These are phyloP conservation scores for Nemurella pictetii DNA, from an alignment of 2,888 invertebrate genomes.

Conservation along the genomic window DNA sequence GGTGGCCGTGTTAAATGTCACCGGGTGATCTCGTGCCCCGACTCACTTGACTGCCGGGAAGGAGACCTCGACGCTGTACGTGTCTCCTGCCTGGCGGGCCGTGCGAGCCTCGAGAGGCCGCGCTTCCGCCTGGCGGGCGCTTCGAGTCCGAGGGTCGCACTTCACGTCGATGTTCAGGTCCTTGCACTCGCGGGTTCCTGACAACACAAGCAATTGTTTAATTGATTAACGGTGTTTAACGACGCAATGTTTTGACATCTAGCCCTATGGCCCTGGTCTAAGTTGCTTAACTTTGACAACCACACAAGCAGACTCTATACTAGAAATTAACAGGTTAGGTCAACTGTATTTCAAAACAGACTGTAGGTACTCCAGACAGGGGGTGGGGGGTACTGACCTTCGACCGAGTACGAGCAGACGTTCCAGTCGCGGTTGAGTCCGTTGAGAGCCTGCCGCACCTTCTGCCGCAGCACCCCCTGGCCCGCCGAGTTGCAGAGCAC, in stretches of 20 bases:
- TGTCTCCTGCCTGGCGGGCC: constrained; percentile 84
- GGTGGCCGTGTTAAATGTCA: no score
- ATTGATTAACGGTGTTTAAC: no score
- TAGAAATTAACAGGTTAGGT: no score
- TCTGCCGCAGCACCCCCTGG: constrained; percentile 86
- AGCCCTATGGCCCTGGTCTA: no score
- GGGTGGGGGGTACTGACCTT: constrained; percentile 60
- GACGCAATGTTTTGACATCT: no score
- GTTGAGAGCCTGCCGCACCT: constrained; percentile 86
- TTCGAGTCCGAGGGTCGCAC: constrained; percentile 77
- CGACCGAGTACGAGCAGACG: constrained; percentile 89
- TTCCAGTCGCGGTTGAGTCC: constrained; percentile 94
- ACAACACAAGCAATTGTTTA: no score
- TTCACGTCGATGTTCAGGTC: constrained; percentile 89
- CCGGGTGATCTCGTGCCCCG: no score
- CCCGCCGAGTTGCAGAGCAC: constrained; percentile 95
- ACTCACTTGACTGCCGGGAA: constrained; percentile 91
- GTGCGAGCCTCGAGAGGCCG: constrained; percentile 70
- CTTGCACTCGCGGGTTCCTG: constrained; percentile 81
- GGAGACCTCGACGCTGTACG: constrained; percentile 88
- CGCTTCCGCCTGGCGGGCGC: constrained; percentile 63
- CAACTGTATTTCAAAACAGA: no score
- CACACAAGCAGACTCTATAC: no score
- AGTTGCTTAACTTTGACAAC: no score
- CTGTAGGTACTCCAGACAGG: no score